Conservation (phyloP, 2,113 vertebrate genomes). For the Conger conger region DNA sequence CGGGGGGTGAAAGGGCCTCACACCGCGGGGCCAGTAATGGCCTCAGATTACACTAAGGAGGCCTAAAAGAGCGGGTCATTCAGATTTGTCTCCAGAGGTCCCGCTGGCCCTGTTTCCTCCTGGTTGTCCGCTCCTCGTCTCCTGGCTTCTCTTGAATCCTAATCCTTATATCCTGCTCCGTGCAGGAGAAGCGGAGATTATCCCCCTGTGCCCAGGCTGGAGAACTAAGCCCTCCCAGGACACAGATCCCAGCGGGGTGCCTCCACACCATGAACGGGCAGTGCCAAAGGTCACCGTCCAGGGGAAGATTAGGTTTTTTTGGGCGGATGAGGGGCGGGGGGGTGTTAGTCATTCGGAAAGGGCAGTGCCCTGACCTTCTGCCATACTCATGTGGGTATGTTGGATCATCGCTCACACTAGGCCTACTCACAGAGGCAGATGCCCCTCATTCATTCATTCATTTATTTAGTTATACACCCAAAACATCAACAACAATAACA, state of each 20-base stretch:
- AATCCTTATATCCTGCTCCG: constrained; percentile 12
- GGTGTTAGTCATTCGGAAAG: neutral
- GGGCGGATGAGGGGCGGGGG: neutral
- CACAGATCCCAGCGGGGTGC: neutral
- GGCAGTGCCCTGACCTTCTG: neutral
- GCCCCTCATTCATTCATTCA: too few species aligned
- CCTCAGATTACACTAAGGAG: neutral
- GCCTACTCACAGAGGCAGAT: neutral
- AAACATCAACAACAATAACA: too few species aligned
- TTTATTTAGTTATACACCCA: too few species aligned
- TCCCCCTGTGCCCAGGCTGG: neutral
- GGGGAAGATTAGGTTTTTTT: neutral
- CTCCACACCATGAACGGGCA: neutral
- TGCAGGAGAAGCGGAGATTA: constrained; percentile 14
- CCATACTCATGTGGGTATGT: neutral
- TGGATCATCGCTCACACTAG: neutral
- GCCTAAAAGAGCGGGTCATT: neutral
- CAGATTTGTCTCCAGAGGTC: constrained; percentile 4
- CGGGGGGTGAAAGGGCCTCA: neutral
- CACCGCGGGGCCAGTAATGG: neutral
- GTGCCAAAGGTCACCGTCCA: neutral
- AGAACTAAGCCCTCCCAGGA: neutral
- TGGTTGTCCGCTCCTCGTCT: neutral
- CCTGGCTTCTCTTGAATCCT: constrained; percentile 1
- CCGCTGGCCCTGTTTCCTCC: constrained; percentile 1